phyloP scores from a whole-genome alignment of 1,140 invertebrate genomes.

The Papilio helenus region DNA sequence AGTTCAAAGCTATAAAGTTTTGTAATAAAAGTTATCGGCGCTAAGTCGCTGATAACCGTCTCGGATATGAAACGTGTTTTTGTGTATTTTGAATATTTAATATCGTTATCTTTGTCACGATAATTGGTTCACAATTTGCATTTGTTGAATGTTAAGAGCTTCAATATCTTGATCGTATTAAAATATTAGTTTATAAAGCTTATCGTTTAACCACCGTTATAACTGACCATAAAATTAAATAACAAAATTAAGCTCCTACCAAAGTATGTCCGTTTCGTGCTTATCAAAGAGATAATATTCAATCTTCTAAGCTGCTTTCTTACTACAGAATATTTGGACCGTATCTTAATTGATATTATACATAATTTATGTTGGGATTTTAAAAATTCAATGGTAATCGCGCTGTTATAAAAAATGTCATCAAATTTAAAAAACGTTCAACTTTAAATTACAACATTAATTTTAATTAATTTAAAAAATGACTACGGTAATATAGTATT shows the following conservation, averaged over 20 bases:
- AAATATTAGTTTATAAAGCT: conserved; percentile 23
- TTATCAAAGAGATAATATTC: conserved; percentile 12
- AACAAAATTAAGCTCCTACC: not conserved
- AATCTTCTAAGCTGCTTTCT: not conserved
- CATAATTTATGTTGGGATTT: not conserved
- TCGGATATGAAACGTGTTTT: conserved; percentile 16
- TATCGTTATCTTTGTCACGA: conserved; percentile 25
- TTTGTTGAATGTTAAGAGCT: conserved; percentile 14
- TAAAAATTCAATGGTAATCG: not conserved
- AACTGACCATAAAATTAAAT: conserved; percentile 9
- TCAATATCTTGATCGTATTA: conserved; percentile 7
- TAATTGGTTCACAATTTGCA: conserved; percentile 20
- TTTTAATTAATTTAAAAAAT: not conserved
- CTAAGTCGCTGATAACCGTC: conserved; percentile 13
- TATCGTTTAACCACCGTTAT: conserved; percentile 6
- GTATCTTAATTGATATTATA: conserved; percentile 10
- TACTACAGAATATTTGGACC: not conserved
- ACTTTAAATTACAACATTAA: not conserved
- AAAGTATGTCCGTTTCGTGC: not conserved
- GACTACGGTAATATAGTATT: not conserved
- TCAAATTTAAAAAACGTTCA: not conserved
- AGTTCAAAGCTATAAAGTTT: conserved; percentile 10
- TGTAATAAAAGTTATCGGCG: conserved; percentile 25
- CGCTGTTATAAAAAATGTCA: not conserved
- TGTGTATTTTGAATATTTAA: conserved; percentile 21